Evolutionary conservation across 2,113 vertebrate genomes (phyloP).

Genomic region (Fregata magnificens): DNA sequence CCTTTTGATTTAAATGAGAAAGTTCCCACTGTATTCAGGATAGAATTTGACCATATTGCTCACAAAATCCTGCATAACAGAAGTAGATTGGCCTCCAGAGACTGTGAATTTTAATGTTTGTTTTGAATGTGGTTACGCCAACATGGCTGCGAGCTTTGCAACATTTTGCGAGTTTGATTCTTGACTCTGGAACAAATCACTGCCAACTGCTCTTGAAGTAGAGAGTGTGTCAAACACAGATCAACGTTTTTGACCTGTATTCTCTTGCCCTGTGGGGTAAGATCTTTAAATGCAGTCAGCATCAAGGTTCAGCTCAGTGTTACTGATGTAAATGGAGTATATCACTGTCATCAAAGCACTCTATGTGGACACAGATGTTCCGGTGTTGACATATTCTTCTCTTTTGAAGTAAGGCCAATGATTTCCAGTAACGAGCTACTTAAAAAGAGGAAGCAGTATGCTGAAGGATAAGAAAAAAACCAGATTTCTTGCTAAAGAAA

Average conservation of each 20-base stretch:
- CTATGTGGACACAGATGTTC: slow-evolving; percentile 43
- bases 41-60: neutral
- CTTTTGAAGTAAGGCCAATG: slow-evolving; percentile 48
- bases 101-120: slow-evolving; percentile 36
- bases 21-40: neutral
- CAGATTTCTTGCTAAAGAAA: neutral
- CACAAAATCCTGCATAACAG: neutral
- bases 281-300: slow-evolving; percentile 55
- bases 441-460: neutral
- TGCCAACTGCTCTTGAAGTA: slow-evolving; percentile 55
- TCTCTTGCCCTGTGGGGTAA: slow-evolving; percentile 56
- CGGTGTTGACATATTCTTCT: slow-evolving; percentile 51
- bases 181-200: slow-evolving; percentile 49
- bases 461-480: neutral
- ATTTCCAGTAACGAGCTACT: slow-evolving; percentile 33
- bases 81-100: slow-evolving; percentile 13
- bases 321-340: slow-evolving; percentile 53
- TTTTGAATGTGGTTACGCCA: slow-evolving; percentile 12
- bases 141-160: slow-evolving; percentile 24
- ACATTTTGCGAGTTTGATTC: slow-evolving; percentile 32
- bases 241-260: slow-evolving; percentile 55
- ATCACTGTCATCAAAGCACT: slow-evolving; percentile 54
- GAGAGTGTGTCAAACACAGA: slow-evolving; percentile 41
- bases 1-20: neutral
- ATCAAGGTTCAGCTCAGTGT: slow-evolving; percentile 44